Evolutionary conservation across 64 coral and sea anemone genomes (phyloP).

Genomic region (Astreopora myriophthalma): DNA sequence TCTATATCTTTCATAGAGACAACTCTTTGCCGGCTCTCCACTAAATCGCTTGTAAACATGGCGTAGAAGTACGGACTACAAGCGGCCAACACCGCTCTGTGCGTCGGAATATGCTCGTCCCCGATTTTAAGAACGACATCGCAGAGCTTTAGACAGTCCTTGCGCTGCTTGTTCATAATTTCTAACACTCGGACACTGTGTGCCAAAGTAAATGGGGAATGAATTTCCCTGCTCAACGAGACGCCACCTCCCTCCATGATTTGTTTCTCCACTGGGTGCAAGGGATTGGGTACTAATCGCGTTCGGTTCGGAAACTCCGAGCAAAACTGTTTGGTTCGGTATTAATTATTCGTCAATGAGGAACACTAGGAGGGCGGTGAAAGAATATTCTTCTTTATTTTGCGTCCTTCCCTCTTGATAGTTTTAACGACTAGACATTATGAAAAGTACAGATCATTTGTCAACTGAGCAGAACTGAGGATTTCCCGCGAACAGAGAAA

Average conservation of each 20-base stretch:
- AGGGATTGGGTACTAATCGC: not conserved
- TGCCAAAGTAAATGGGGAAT: slow-evolving; percentile 45
- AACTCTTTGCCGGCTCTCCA: slow-evolving; percentile 91
- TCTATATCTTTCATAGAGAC: slow-evolving; percentile 96
- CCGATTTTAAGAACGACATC: slow-evolving; percentile 96
- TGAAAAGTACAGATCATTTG: too few relatives aligned
- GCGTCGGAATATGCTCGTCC: slow-evolving; percentile 79
- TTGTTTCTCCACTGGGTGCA: not conserved
- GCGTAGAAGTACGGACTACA: slow-evolving; percentile 97
- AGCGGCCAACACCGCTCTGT: slow-evolving; percentile 89
- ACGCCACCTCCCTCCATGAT: not conserved
- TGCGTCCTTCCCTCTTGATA: too few relatives aligned
- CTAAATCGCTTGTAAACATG: slow-evolving; percentile 95
- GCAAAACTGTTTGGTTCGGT: too few relatives aligned
- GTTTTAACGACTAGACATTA: too few relatives aligned
- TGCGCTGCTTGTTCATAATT: slow-evolving; percentile 93
- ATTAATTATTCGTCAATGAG: too few relatives aligned
- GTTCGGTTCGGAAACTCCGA: too few relatives aligned
- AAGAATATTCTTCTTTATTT: too few relatives aligned
- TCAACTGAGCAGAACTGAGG: too few relatives aligned
- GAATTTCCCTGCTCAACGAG: slow-evolving; percentile 8
- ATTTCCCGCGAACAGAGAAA: too few relatives aligned
- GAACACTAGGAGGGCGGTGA: too few relatives aligned
- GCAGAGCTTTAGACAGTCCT: slow-evolving; percentile 94
- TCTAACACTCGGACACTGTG: slow-evolving; percentile 79